phyloP scores from a whole-genome alignment of 2,113 vertebrate genomes.

The Peucedramus taeniatus region DNA sequence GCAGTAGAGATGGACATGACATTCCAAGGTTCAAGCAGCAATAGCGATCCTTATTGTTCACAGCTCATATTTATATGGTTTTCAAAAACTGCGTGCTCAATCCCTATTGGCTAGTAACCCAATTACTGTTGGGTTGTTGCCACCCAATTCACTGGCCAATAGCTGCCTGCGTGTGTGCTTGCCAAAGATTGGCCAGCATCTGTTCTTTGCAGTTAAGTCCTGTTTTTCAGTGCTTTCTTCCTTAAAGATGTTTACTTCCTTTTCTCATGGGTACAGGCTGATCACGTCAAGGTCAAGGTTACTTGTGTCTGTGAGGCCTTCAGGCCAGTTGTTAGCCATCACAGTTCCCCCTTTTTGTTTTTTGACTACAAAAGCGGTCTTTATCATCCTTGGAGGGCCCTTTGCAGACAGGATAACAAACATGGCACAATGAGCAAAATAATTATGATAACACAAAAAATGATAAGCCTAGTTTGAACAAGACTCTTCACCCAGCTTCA shows the following conservation, averaged over 20 bases:
- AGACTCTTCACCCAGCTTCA: background rate
- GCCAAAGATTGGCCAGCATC: background rate
- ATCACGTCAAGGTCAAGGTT: background rate
- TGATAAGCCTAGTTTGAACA: background rate
- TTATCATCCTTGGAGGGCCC: background rate
- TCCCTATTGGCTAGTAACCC: background rate
- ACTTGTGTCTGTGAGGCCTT: background rate
- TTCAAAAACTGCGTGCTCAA: fast-evolving
- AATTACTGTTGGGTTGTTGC: too few relatives aligned
- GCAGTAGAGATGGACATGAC: background rate
- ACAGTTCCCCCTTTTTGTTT: background rate
- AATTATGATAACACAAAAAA: background rate
- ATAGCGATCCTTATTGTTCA: background rate
- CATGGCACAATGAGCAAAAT: background rate
- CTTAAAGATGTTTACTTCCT: background rate
- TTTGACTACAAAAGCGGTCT: background rate
- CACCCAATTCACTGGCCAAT: background rate
- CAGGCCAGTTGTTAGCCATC: background rate
- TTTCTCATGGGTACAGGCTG: background rate
- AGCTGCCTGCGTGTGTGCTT: background rate
- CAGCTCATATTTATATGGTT: background rate
- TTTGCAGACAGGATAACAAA: background rate
- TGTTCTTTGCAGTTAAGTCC: background rate
- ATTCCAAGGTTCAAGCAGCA: background rate
- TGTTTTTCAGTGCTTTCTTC: background rate